Conservation (phyloP, 2,888 invertebrate genomes). For the Leucozona laternaria region DNA sequence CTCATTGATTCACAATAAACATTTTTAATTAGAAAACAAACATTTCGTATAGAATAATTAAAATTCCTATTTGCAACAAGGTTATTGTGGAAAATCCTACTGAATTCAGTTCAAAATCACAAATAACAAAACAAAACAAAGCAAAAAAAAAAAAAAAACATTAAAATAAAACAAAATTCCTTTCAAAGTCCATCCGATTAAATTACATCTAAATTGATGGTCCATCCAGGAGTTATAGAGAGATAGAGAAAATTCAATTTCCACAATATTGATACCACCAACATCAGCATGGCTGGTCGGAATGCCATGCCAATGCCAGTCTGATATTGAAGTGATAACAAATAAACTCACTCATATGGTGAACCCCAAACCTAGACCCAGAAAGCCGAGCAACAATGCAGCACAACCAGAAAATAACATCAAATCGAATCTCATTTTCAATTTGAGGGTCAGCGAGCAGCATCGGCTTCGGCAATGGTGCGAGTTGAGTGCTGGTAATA, state of each 20-base stretch:
- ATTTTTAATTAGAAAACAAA: constrained; percentile 61
- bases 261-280: constrained; percentile 30
- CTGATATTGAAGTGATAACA: constrained; percentile 61
- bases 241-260: constrained; percentile 50
- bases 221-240: background rate
- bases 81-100: constrained; percentile 20
- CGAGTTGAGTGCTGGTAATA: background rate
- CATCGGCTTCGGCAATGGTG: constrained; percentile 5
- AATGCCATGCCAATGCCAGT: constrained; percentile 26
- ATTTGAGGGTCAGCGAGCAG: constrained; percentile 62
- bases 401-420: constrained; percentile 64
- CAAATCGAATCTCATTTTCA: constrained; percentile 71
- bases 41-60: constrained; percentile 64
- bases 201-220: constrained; percentile 68
- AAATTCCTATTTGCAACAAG: constrained; percentile 51
- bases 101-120: background rate
- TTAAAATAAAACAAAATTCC: constrained; percentile 48
- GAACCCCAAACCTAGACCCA: constrained; percentile 63
- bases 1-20: constrained; percentile 36
- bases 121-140: background rate
- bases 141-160: background rate
- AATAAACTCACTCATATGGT: constrained; percentile 58
- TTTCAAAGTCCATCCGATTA: constrained; percentile 60
- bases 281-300: constrained; percentile 34
- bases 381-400: constrained; percentile 62